These are phyloP conservation scores for Drosophila aff. DNA, from an alignment of 1,140 invertebrate genomes.

Conservation along the genomic window DNA sequence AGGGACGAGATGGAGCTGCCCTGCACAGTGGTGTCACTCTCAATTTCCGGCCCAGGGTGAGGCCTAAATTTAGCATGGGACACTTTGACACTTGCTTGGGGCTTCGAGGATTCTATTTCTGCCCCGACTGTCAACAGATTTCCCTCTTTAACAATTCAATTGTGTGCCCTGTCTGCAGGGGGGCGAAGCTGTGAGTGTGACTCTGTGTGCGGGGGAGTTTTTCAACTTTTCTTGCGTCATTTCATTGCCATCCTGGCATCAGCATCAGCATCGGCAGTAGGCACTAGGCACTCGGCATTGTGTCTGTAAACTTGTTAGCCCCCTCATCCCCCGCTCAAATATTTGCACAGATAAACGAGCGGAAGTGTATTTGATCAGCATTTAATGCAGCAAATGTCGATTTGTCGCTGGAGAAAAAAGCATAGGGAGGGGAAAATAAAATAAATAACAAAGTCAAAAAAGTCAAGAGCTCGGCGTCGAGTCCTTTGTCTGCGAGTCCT, in stretches of 20 bases:
- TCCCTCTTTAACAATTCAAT: constrained; percentile 73
- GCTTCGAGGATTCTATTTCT: constrained; percentile 41
- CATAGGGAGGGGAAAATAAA: constrained; percentile 19
- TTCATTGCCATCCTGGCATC: constrained; percentile 35
- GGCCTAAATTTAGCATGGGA: constrained; percentile 40
- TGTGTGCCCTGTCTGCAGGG: constrained; percentile 21
- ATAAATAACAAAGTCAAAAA: constrained; percentile 47
- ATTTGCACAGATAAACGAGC: constrained; percentile 82
- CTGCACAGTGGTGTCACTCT: constrained; percentile 28
- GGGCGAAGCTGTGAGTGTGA: not conserved
- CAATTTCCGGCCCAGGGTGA: constrained; percentile 28
- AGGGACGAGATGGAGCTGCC: not conserved
- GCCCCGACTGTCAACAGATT: constrained; percentile 50
- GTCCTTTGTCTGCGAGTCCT: constrained; percentile 30
- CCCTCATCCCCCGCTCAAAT: constrained; percentile 54
- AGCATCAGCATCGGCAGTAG: constrained; percentile 6
- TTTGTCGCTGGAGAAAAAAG: constrained; percentile 52
- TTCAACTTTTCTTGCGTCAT: constrained; percentile 58
- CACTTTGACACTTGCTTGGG: constrained; percentile 57
- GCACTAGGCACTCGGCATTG: constrained; percentile 7
- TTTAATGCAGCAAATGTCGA: constrained; percentile 76
- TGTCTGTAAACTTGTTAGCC: constrained; percentile 68
- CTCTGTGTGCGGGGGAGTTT: constrained; percentile 32
- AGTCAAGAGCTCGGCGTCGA: constrained; percentile 12
- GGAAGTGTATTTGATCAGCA: constrained; percentile 78